Evolutionary conservation across 2,888 invertebrate species (phyloP), one percentile per base, ranked within the genome.

Genomic region (Pemphredon lugubris): DNA sequence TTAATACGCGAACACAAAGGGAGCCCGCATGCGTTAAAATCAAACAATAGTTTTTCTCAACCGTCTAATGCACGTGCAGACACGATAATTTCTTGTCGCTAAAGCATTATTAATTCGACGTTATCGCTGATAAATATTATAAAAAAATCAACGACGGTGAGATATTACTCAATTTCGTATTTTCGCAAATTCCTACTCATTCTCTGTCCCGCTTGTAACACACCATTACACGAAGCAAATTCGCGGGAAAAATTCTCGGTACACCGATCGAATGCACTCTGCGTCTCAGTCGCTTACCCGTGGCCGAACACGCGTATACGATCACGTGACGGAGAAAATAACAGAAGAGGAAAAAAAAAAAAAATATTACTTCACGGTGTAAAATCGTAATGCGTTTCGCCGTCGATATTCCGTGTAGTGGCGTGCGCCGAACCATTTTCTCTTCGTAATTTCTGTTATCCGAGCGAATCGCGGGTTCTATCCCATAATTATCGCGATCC

Each of bases 361-460:
- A 47, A 59, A 59, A n/a, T n/a, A 66, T 59, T 55, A 44, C 55
- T 63, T 53, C 47, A 68, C 51, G 51, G 61, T 66, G 16, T 4
- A 51, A 48, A 39, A 68, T 51, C 37, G 39, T 44, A 48, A 66
- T 54, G 54, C 48, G 26, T 69, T 66, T 59, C 37, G 39, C 47
- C 45, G 61, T 47, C 50, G 51, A 68, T 60, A 67, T 42, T 45
- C 50, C 39, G n/a, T 21, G 2, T 13, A 37, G 34, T 63, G 20
- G 53, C 68, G 58, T 50, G 63, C 48, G 18, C 21, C 63, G 34
- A 69, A 48, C 48, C 63, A 72, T 72, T 72, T 69, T 64, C 71
- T 42, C 69, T 63, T 44, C 54, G 69, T 44, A 72, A 50, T 69
- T 69, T 54, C 63, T 50, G 45, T 34, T 68, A 68, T 61, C 70